Evolutionary conservation across 2,888 invertebrate species (phyloP), one percentile per base, ranked within the genome.

Genomic region (Protophormia terraenovae): DNA sequence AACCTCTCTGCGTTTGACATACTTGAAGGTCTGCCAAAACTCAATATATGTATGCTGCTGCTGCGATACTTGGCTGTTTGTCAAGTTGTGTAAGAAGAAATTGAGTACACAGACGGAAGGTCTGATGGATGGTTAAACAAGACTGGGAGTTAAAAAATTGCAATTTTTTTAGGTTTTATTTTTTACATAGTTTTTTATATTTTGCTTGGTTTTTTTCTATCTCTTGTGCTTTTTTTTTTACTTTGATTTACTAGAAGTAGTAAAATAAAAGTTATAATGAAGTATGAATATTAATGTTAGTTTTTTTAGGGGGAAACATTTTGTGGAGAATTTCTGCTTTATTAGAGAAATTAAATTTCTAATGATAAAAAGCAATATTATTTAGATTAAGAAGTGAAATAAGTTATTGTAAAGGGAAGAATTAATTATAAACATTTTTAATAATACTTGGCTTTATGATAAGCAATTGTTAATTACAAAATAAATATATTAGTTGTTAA

Each of bases 11-110:
- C 29, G 29, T 53, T 64, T 81, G 80, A 73, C 80, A 81, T 38
- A 81, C 47, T 81, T 81, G 32, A 66, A 66, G 58, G 58, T 58
- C 55, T 80, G 80, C 80, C 80, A 80, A 80, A 32, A 45, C 16
- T 47, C 55, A 27, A 16, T 64, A 29, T 41, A 35, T 64, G n/a
- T n/a, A n/a, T n/a, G n/a, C n/a, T n/a, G n/a, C n/a, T n/a, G 22
- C 35, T 35, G 27, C 8, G 24, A 66, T 38, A 67, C 58, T 73
- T 73, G 73, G 80, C 67, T 72, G 64, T 45, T 64, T 53, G 32
- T 45, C 64, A 72, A 66, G 45, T 55, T 12, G 19, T 22, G 19
- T 32, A 72, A 24, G 16, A 72, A 24, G 16, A 72, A 64, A 64
- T 69, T 66, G 29, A n/a, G 76, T 19, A 16, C 38, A 53, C 41